phyloP scores from a whole-genome alignment of 1,140 invertebrate genomes.

The Mylabris phalerata region DNA sequence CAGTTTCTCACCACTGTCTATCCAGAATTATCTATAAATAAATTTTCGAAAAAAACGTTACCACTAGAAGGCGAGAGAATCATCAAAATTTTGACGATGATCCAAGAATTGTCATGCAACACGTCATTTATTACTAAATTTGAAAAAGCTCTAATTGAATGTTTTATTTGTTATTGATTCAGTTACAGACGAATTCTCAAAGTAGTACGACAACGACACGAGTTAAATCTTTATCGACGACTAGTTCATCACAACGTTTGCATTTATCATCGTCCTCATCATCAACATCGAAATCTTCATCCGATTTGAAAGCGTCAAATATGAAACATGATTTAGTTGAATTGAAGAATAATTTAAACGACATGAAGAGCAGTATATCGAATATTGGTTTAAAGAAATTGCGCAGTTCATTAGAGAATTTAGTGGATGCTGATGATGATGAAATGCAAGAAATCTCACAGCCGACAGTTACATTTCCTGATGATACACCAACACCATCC shows the following conservation, averaged over 20 bases:
- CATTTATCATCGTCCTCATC: constrained; percentile 41
- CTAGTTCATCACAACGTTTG: constrained; percentile 35
- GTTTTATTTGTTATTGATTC: constrained; percentile 22
- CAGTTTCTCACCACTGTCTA: no score
- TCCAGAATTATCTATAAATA: no score
- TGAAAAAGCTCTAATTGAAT: background rate
- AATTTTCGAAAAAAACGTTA: no score
- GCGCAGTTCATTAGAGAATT: constrained; percentile 57
- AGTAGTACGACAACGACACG: constrained; percentile 38
- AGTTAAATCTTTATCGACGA: constrained; percentile 30
- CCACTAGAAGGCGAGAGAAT: no score
- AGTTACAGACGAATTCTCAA: constrained; percentile 40
- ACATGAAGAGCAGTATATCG: constrained; percentile 59
- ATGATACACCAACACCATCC: constrained; percentile 56
- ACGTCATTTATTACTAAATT: no score
- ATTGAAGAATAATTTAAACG: constrained; percentile 67
- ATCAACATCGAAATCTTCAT: constrained; percentile 29
- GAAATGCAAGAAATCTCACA: constrained; percentile 21
- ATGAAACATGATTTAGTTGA: constrained; percentile 69
- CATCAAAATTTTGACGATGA: no score
- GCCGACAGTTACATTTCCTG: constrained; percentile 64
- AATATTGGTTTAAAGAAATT: constrained; percentile 44
- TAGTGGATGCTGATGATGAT: constrained; percentile 43
- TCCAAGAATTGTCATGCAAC: background rate
- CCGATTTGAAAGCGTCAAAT: constrained; percentile 60